Conservation (phyloP, 1,140 invertebrate species). For the Lanistes nyassanus region DNA sequence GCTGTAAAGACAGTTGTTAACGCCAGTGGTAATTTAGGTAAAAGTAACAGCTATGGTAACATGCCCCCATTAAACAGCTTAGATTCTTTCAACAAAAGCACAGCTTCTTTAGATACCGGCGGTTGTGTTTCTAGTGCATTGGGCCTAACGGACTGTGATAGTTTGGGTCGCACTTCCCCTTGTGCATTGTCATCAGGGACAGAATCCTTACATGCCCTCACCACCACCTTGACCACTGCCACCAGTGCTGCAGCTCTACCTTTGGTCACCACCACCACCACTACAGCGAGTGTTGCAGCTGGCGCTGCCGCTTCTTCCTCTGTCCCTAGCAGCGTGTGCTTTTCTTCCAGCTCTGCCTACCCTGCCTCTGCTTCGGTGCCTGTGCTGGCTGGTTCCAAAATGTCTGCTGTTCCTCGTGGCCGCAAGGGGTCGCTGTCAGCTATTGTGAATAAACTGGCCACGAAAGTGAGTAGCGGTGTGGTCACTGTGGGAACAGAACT, state of each 20-base stretch:
- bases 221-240: neutral
- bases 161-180: constrained; percentile 1
- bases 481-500: neutral
- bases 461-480: constrained; percentile 10
- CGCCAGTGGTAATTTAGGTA: neutral
- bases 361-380: neutral
- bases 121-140: too few relatives aligned
- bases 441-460: constrained; percentile 84
- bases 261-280: too few relatives aligned
- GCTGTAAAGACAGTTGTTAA: neutral
- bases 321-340: neutral
- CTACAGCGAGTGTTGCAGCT: too few relatives aligned
- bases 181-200: constrained; percentile 1
- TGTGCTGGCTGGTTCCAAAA: neutral
- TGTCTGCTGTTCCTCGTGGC: constrained; percentile 54
- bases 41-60: neutral
- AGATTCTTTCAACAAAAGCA: neutral
- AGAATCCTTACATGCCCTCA: neutral
- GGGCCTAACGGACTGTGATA: too few relatives aligned
- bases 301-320: neutral
- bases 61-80: neutral
- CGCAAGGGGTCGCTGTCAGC: constrained; percentile 83
- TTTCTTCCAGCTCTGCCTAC: neutral
- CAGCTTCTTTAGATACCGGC: neutral
- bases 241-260: neutral